Evolutionary conservation across 1,140 invertebrate species (phyloP).

Genomic region (Heliconius hewitsoni): DNA sequence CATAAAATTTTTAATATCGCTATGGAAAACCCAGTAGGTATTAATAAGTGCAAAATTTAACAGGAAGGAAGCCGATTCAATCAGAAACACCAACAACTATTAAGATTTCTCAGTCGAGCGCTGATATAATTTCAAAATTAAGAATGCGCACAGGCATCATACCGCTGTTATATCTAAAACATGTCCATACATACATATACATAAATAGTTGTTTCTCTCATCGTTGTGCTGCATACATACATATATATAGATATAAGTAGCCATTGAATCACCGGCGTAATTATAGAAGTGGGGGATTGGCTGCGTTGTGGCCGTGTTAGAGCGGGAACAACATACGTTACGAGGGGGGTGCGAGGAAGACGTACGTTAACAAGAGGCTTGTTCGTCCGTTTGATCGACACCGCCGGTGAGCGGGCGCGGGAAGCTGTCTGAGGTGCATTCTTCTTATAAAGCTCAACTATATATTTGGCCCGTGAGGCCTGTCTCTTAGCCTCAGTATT

Average conservation of each 20-base stretch:
- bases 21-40: neutral
- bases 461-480: constrained; percentile 67
- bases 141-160: constrained; percentile 45
- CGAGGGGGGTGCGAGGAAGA: constrained; percentile 55
- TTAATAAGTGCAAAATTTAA: neutral
- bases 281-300: constrained; percentile 82
- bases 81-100: neutral
- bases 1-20: neutral
- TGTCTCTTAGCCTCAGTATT: constrained; percentile 44
- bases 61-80: neutral
- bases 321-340: constrained; percentile 55
- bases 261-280: constrained; percentile 81
- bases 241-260: constrained; percentile 77
- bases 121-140: constrained; percentile 1
- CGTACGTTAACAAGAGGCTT: constrained; percentile 75
- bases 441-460: constrained; percentile 79
- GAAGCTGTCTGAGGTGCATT: constrained; percentile 77
- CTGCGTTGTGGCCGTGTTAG: constrained; percentile 70
- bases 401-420: constrained; percentile 74
- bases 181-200: constrained; percentile 55
- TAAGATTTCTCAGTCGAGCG: neutral
- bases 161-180: constrained; percentile 67
- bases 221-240: constrained; percentile 70
- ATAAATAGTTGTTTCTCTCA: constrained; percentile 72
- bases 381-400: constrained; percentile 80